Base-by-base conservation (phyloP, 2,113 vertebrate genomes). In the Pholis gunnellus region DNA sequence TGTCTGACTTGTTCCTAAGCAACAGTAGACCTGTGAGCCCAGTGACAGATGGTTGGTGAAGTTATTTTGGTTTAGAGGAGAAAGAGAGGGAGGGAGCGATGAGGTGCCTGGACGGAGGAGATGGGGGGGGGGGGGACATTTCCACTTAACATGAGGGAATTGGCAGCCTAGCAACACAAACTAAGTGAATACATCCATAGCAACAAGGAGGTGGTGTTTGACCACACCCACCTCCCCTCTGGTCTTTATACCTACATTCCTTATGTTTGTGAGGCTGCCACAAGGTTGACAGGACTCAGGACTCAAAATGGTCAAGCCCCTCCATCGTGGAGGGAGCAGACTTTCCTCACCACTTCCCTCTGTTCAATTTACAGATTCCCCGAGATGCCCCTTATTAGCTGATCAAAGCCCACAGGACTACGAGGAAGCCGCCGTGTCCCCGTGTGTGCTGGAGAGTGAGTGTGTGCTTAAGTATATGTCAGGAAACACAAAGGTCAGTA, bases 81-180 rank as follows among this genome's bases (percentile, higher is more conserved):
- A 87, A 81, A 87, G 71, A 79, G 75, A 80, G 86, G 86, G 81
- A 78, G 88, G 74, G 76, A 84, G 75, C 4, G 48, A 79, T 54
- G 79, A 86, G 89, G 87, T 82, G 79, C 88, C 77, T 90, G 87
- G 84, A 90, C 54, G 76, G 83, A 87, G 88, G 83, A 65, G 75
- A 65, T 25, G 79, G 40, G 66, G 65, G 60, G 40, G 64, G 54
- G 56, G 78, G 84, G 83, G 38, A 83, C 67, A 78, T 90, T 94
- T 94, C 84, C 89, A 91, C 93, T 93, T 93, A 94, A 91, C 92
- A 81, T 78, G 85, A 91, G 90, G 92, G 92, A 94, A 91, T 91
- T 92, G 91, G 94, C 93, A 95, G 92, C 95, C 94, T 96, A 96
- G 95, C 95, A 96, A 96, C 95, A 83, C 88, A 94, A 94, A 91